phyloP scores from a whole-genome alignment of 2,113 vertebrate genomes.

The Salvelinus namaycush region DNA sequence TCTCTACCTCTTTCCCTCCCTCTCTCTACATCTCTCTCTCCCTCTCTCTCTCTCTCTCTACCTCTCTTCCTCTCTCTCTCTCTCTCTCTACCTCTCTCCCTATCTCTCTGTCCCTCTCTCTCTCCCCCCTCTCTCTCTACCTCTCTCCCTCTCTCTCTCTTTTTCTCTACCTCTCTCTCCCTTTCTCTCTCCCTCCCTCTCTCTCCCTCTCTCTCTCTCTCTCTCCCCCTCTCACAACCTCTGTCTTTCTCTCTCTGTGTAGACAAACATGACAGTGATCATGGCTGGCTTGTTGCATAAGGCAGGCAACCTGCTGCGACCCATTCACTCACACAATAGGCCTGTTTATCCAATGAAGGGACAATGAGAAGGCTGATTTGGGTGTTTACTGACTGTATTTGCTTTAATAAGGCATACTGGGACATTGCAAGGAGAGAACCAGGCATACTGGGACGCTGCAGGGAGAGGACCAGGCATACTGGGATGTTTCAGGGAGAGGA shows the following conservation, averaged over 20 bases:
- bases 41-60: too few relatives aligned
- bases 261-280: conserved; percentile 39
- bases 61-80: too few relatives aligned
- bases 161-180: too few relatives aligned
- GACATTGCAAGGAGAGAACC: conserved; percentile 37
- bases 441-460: conserved; percentile 22
- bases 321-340: conserved; percentile 73
- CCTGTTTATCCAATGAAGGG: conserved; percentile 72
- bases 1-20: too few relatives aligned
- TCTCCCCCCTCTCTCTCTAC: too few relatives aligned
- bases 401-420: conserved; percentile 54
- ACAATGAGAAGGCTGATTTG: conserved; percentile 68
- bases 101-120: not conserved
- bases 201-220: too few relatives aligned
- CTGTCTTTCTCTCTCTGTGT: conserved; percentile 13
- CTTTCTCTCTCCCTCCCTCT: too few relatives aligned
- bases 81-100: too few relatives aligned
- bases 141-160: too few relatives aligned
- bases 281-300: conserved; percentile 11
- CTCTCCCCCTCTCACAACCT: not conserved
- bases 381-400: conserved; percentile 74
- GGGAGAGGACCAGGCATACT: conserved; percentile 42
- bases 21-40: too few relatives aligned
- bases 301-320: conserved; percentile 53
- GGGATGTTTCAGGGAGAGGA: conserved; percentile 31